Conservation (phyloP, 1,140 invertebrate species). For the Pogonomyrmex californicus region DNA sequence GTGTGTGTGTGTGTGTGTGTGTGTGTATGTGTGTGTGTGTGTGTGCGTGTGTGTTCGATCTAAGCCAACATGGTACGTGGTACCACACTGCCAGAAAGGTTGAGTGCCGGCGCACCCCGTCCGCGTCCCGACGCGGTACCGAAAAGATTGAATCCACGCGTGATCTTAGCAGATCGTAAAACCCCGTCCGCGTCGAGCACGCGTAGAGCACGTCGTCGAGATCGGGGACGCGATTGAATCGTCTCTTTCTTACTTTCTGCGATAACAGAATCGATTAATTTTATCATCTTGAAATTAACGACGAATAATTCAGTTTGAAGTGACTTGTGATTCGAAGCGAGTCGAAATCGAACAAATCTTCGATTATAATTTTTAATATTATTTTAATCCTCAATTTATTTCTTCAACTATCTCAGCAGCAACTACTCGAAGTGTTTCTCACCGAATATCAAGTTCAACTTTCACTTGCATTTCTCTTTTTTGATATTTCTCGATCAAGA, state of each 20-base stretch:
- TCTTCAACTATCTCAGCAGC: not conserved
- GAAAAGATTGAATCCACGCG: not conserved
- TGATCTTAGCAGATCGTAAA: conserved; percentile 5
- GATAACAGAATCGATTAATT: not conserved
- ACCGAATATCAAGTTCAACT: not conserved
- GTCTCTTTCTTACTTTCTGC: not conserved
- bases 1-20: conserved; percentile 66
- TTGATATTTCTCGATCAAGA: not conserved
- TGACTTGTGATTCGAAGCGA: not conserved
- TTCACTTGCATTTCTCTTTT: not conserved
- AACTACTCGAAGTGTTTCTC: not conserved
- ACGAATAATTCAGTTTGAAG: too few species aligned
- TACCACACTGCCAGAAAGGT: conserved; percentile 83
- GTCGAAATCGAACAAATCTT: not conserved
- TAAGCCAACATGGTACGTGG: conserved; percentile 85
- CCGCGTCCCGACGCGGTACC: conserved; percentile 36
- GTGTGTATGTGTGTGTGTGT: conserved; percentile 62
- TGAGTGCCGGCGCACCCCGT: conserved; percentile 76
- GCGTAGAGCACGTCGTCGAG: conserved; percentile 57
- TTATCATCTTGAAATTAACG: not conserved
- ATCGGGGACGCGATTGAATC: conserved; percentile 44
- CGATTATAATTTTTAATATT: not conserved
- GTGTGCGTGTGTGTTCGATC: conserved; percentile 70
- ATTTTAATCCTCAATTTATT: not conserved
- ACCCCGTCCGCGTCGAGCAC: conserved; percentile 42